A percentile compares a stretch with the other conserved stretches of the same genome.
Conservation (phyloP, 2,888 invertebrate species). For the Mechanitis mazaeus region DNA sequence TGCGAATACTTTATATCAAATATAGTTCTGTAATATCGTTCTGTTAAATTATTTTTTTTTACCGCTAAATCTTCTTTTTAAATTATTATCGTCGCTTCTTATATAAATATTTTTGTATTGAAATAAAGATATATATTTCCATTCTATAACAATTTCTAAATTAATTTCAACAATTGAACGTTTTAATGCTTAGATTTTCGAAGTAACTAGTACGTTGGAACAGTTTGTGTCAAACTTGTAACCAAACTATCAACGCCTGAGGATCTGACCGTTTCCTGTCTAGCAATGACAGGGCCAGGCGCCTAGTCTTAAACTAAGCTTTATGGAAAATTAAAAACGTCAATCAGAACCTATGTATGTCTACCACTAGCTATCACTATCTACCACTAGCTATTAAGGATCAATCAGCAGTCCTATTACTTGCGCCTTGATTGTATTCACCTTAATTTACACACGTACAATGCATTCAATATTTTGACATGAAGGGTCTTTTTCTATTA, state of each 20-base stretch:
- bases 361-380: constrained; percentile 41
- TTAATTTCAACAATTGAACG: not conserved
- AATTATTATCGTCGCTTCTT: not conserved
- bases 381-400: constrained; percentile 54
- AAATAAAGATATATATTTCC: not conserved
- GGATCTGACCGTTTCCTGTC: constrained; percentile 41
- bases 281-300: constrained; percentile 39
- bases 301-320: constrained; percentile 37
- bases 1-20: constrained; percentile 9
- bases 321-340: constrained; percentile 61
- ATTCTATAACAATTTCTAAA: not conserved
- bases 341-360: constrained; percentile 49
- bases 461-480: constrained; percentile 20
- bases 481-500: constrained; percentile 8
- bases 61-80: not conserved
- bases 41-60: not conserved
- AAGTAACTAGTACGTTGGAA: constrained; percentile 14
- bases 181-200: constrained; percentile 2
- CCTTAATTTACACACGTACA: constrained; percentile 33
- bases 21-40: not conserved
- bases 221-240: constrained; percentile 18
- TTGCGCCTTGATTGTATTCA: constrained; percentile 60
- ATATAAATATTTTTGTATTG: not conserved
- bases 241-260: constrained; percentile 33
- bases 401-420: constrained; percentile 64